Percentiles rank a stretch among this genome's conserved stretches.
These are phyloP conservation scores for Amphiura filiformis DNA, from an alignment of 35 echinoderm and acorn worm genomes.

Conservation along the genomic window DNA sequence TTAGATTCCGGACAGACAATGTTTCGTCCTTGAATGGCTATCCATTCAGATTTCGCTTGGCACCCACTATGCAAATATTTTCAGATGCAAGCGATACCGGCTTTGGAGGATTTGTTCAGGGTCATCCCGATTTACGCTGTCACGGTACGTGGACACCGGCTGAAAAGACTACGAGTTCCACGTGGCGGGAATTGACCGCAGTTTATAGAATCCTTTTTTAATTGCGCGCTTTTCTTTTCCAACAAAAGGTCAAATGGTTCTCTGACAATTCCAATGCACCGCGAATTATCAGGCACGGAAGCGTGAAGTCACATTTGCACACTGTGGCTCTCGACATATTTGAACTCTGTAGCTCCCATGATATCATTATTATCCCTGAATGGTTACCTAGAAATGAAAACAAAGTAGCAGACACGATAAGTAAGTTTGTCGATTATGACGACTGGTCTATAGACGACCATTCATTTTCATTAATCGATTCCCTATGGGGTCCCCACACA, in stretches of 20 bases:
- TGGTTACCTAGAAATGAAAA: conserved; percentile 45
- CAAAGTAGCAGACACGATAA: conserved; percentile 26
- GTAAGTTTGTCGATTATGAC: conserved; percentile 28
- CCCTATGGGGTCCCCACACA: conserved; percentile 26
- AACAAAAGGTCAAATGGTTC: neutral
- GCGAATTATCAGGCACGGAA: conserved; percentile 16
- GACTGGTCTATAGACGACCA: conserved; percentile 37
- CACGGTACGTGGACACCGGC: neutral
- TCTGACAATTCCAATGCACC: conserved; percentile 19
- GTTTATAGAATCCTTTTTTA: neutral
- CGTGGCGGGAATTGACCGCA: conserved; percentile 13
- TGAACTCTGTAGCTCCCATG: conserved; percentile 3
- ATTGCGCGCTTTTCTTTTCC: neutral
- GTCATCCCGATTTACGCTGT: neutral
- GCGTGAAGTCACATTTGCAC: conserved; percentile 26
- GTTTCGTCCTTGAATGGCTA: conserved; percentile 23
- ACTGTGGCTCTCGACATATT: conserved; percentile 13
- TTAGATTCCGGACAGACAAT: conserved; percentile 1
- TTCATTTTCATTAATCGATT: conserved; percentile 28
- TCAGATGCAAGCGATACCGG: conserved; percentile 36
- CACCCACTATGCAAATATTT: neutral
- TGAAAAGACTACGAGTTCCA: neutral
- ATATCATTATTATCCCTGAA: conserved; percentile 18
- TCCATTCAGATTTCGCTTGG: conserved; percentile 28
- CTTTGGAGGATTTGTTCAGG: conserved; percentile 5